Evolutionary conservation across 2,888 invertebrate genomes (phyloP).

Genomic region (Andrena camellia): DNA sequence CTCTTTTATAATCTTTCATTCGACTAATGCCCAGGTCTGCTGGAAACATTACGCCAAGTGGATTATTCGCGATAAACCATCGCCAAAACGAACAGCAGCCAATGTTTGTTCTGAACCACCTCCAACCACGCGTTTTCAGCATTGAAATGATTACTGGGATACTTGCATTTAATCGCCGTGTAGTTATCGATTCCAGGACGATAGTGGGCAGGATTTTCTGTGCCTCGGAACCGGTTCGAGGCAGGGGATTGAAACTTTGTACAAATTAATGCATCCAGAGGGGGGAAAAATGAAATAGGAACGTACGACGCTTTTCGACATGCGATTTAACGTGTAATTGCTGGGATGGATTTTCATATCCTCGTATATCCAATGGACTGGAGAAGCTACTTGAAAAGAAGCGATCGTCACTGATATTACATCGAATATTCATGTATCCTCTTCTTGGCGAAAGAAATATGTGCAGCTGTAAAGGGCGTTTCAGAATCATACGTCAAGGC

Average conservation of each 20-base stretch:
- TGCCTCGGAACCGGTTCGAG: conserved; percentile 24
- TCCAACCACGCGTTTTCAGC: neutral
- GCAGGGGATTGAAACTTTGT: conserved; percentile 30
- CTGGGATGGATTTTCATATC: neutral
- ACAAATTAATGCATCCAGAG: neutral
- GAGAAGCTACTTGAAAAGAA: neutral
- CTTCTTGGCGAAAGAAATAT: no score
- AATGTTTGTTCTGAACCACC: conserved; percentile 13
- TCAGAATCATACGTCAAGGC: no score
- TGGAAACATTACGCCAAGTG: no score
- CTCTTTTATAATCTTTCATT: neutral
- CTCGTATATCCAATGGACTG: no score
- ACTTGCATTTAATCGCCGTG: conserved; percentile 20
- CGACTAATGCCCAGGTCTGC: neutral
- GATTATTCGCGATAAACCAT: no score
- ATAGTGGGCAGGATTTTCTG: conserved; percentile 9
- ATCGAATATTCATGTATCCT: neutral
- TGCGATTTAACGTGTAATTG: conserved; percentile 13
- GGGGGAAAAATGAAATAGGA: neutral
- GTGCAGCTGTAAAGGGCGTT: no score
- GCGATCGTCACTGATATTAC: neutral
- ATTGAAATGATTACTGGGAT: conserved; percentile 9
- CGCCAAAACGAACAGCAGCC: neutral
- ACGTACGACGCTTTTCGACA: neutral
- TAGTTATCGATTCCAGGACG: conserved; percentile 19